Conservation (phyloP, 2,888 invertebrate genomes). For the Aradus depressus region DNA sequence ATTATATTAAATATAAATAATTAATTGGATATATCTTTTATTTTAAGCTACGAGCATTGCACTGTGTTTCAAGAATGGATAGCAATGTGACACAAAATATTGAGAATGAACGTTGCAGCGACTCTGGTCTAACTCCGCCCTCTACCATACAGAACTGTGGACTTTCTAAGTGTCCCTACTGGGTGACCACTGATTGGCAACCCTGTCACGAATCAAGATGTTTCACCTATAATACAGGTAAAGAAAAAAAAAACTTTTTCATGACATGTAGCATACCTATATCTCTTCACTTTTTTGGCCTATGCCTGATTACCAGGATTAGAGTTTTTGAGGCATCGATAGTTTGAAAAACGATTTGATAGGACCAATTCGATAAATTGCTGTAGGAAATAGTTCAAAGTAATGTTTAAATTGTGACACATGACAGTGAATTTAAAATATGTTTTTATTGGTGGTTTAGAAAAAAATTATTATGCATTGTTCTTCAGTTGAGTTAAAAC, state of each 20-base stretch:
- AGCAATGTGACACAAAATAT: too few relatives aligned
- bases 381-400: too few relatives aligned
- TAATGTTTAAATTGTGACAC: too few relatives aligned
- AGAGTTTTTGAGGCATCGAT: too few relatives aligned
- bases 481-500: too few relatives aligned
- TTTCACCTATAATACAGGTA: slow-evolving; percentile 59
- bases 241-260: background rate
- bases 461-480: too few relatives aligned
- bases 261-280: background rate
- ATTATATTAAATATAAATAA: too few relatives aligned
- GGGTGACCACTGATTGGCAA: slow-evolving; percentile 60
- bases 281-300: background rate
- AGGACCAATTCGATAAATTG: too few relatives aligned
- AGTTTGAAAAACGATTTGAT: too few relatives aligned
- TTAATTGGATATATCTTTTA: background rate
- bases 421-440: too few relatives aligned
- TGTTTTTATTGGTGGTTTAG: too few relatives aligned
- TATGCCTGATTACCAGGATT: too few relatives aligned
- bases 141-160: slow-evolving; percentile 54
- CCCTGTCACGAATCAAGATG: slow-evolving; percentile 61
- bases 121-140: slow-evolving; percentile 54
- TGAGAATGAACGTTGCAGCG: slow-evolving; percentile 56
- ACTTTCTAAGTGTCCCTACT: slow-evolving; percentile 56
- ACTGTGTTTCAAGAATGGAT: slow-evolving; percentile 54
- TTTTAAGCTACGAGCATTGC: slow-evolving; percentile 54